Conservation (phyloP, 2,797 vertebrate genomes). For the Clarias fuscus region DNA sequence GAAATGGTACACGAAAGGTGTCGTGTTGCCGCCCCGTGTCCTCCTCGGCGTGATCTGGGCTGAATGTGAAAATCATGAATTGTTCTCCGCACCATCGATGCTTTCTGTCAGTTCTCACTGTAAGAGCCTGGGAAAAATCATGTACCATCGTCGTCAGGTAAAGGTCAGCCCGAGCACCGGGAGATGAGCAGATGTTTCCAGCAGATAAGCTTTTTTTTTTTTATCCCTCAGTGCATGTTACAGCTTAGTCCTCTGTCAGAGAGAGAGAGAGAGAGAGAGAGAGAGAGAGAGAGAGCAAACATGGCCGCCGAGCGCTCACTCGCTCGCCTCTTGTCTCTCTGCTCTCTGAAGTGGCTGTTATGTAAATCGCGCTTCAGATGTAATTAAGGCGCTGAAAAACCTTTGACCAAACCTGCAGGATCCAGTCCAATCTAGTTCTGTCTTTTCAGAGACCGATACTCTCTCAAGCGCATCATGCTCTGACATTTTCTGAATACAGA, state of each 20-base stretch:
- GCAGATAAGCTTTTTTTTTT: conserved; percentile 46
- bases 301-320: no score
- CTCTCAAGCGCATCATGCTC: neutral
- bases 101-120: conserved; percentile 10
- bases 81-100: neutral
- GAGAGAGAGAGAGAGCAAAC: no score
- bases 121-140: conserved; percentile 20
- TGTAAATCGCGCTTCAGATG: conserved; percentile 53
- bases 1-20: neutral
- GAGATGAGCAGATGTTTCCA: conserved; percentile 42
- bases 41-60: neutral
- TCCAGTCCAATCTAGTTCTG: conserved; percentile 39
- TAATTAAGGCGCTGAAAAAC: conserved; percentile 50
- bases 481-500: neutral
- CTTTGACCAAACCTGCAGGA: conserved; percentile 53
- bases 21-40: neutral
- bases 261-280: neutral
- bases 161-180: conserved; percentile 47
- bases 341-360: conserved; percentile 51
- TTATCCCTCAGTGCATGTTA: conserved; percentile 30
- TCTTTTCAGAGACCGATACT: neutral
- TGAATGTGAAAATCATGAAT: neutral
- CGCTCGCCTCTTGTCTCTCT: conserved; percentile 29
- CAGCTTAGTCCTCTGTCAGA: conserved; percentile 20
- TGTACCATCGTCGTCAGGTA: conserved; percentile 32